phyloP scores from a whole-genome alignment of 30 jellyfish, hydroid and myxozoan species.

The Aurelia aurita region DNA sequence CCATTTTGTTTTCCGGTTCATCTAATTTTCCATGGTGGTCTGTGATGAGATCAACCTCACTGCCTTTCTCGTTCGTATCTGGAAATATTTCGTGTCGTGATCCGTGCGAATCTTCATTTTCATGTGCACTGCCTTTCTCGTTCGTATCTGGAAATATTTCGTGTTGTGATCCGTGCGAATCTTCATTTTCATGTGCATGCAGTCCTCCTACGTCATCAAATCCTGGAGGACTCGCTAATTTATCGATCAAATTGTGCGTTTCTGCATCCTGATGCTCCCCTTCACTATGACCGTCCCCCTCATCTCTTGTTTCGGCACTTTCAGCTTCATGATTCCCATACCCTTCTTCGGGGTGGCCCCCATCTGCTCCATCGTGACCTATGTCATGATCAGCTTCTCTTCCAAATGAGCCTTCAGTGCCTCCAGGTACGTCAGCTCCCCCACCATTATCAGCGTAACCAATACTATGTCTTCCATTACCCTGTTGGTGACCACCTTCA shows the following conservation, averaged over 20 bases:
- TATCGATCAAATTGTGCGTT: slow-evolving; percentile 45
- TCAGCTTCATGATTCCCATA: slow-evolving; percentile 14
- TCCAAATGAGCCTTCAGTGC: too few species aligned
- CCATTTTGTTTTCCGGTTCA: slow-evolving; percentile 45
- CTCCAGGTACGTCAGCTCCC: too few species aligned
- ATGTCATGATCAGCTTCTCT: too few species aligned
- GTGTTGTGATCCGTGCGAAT: slow-evolving; percentile 30
- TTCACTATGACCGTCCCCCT: slow-evolving; percentile 18
- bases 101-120: neutral
- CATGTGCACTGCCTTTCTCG: slow-evolving; percentile 61
- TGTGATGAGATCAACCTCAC: slow-evolving; percentile 60
- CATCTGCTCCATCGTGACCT: too few species aligned
- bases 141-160: slow-evolving; percentile 45
- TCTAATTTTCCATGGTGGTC: slow-evolving; percentile 51
- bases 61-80: slow-evolving; percentile 50
- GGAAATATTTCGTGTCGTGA: slow-evolving; percentile 55
- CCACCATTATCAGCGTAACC: slow-evolving; percentile 22
- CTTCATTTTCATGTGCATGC: neutral
- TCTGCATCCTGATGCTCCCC: slow-evolving; percentile 51
- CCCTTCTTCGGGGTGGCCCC: slow-evolving; percentile 4
- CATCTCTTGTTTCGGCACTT: slow-evolving; percentile 4
- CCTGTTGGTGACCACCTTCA: slow-evolving; percentile 2
- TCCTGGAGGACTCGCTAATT: slow-evolving; percentile 29
- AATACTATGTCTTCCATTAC: slow-evolving; percentile 33
- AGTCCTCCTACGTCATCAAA: slow-evolving; percentile 16